Evolutionary conservation across 2,113 vertebrate genomes (phyloP).

Genomic region (Chloroceryle aenea): DNA sequence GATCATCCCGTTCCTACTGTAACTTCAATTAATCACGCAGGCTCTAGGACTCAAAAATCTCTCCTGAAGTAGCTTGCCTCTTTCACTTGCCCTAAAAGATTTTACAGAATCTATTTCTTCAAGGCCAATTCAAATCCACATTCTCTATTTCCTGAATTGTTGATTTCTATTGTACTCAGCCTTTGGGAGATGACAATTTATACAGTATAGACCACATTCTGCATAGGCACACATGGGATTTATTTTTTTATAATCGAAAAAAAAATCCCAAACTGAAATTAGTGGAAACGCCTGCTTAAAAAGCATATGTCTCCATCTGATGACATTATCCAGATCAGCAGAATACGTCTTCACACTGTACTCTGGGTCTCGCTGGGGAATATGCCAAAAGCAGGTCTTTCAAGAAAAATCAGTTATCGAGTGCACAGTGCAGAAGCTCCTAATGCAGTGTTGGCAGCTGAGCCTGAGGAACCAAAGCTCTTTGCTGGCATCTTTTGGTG

Average conservation of each 20-base stretch:
- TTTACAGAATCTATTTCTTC: background rate
- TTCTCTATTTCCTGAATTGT: background rate
- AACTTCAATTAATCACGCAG: background rate
- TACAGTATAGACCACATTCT: background rate
- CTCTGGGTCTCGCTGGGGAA: background rate
- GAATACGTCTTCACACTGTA: background rate
- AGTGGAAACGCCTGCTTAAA: background rate
- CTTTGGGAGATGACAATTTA: background rate
- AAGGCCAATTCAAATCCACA: background rate
- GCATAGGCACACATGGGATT: background rate
- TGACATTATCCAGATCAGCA: background rate
- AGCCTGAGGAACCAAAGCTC: slow-evolving; percentile 32
- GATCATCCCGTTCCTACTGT: background rate
- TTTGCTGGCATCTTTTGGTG: slow-evolving; percentile 69
- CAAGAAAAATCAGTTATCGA: background rate
- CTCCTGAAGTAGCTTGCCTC: background rate
- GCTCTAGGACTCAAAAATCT: background rate
- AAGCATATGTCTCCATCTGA: background rate
- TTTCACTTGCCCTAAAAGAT: background rate
- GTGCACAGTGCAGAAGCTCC: background rate
- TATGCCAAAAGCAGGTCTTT: slow-evolving; percentile 13
- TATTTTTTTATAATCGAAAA: background rate
- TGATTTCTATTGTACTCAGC: background rate
- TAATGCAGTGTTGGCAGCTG: background rate
- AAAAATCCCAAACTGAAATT: background rate